Conservation (phyloP, 2,888 invertebrate species). For the Ichneumoninae sp. region DNA sequence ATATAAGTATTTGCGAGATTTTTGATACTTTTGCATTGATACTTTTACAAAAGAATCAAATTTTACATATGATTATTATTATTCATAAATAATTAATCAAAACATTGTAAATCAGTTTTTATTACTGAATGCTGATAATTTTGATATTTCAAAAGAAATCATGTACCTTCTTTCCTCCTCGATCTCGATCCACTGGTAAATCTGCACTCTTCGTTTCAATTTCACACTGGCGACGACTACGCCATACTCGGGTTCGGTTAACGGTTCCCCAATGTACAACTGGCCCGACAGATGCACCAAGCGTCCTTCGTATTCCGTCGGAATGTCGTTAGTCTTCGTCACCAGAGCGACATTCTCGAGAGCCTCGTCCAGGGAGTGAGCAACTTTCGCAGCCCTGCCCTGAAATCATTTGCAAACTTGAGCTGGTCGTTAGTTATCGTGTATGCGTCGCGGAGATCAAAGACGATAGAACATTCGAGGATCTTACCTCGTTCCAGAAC, state of each 20-base stretch:
- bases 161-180: conserved; percentile 87
- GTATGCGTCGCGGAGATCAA: neutral
- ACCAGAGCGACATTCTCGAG: conserved; percentile 86
- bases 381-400: conserved; percentile 93
- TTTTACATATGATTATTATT: no score
- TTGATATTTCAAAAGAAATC: neutral
- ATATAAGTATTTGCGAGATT: no score
- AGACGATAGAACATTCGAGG: conserved; percentile 27
- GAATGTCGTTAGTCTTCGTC: conserved; percentile 84
- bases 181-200: conserved; percentile 96
- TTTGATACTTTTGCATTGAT: no score
- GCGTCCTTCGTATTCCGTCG: conserved; percentile 89
- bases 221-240: conserved; percentile 94
- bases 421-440: neutral
- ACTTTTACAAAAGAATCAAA: no score
- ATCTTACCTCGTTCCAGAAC: conserved; percentile 93
- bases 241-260: conserved; percentile 94
- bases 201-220: conserved; percentile 93
- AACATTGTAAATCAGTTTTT: neutral
- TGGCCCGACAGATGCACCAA: conserved; percentile 92
- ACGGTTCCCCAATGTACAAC: conserved; percentile 91
- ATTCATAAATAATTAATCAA: no score
- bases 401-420: conserved; percentile 75
- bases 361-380: conserved; percentile 92
- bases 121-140: no score